A percentile compares a stretch with the other conserved stretches of the same genome.
These are phyloP conservation scores for Homalodisca vitripennis DNA, from an alignment of 1,140 invertebrate species.

Conservation along the genomic window DNA sequence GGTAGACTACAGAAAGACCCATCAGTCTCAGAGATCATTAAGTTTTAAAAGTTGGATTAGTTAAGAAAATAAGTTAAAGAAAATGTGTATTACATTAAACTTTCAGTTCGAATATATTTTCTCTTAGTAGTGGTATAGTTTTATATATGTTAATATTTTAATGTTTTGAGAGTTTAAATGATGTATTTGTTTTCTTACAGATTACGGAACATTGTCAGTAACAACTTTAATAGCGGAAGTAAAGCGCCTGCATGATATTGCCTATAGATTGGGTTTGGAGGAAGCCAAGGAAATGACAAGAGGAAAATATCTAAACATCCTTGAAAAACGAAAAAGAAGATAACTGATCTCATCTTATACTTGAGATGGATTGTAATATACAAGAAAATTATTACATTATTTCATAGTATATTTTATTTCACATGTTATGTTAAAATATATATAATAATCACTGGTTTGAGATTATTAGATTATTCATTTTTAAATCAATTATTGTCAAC, in stretches of 20 bases:
- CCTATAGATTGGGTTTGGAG: slow-evolving; percentile 89
- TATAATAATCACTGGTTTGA: neutral
- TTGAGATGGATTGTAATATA: neutral
- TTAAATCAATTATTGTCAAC: neutral
- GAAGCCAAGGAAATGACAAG: slow-evolving; percentile 96
- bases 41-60: too few species aligned
- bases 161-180: too few species aligned
- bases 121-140: too few species aligned
- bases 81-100: too few species aligned
- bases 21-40: too few species aligned
- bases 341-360: neutral
- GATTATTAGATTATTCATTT: neutral
- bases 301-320: slow-evolving; percentile 90
- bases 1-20: too few species aligned
- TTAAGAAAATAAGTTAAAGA: too few species aligned
- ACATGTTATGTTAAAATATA: neutral
- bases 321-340: slow-evolving; percentile 35
- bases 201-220: slow-evolving; percentile 57
- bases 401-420: neutral
- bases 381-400: neutral
- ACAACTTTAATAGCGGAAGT: slow-evolving; percentile 86
- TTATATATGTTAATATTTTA: too few species aligned
- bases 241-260: slow-evolving; percentile 87
- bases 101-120: too few species aligned
- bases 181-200: too few species aligned